Evolutionary conservation across 2,888 invertebrate genomes (phyloP), one percentile per base, ranked within the genome.

Genomic region (Gastracanthus pulcherrimus): DNA sequence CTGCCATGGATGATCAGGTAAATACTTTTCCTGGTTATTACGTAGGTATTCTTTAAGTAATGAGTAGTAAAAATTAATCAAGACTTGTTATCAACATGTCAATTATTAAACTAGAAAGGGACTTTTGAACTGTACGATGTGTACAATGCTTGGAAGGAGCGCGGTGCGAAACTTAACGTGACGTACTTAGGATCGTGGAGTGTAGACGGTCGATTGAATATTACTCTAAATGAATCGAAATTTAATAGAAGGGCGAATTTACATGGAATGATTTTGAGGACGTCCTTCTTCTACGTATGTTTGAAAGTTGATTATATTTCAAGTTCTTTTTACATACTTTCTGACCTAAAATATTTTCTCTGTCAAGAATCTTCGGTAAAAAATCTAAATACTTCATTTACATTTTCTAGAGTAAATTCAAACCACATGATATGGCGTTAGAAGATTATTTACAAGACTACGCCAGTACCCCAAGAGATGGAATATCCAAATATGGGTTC

Each of bases 141-240:
- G 67, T 89, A 87, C 69, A 89, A 89, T 82, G 81, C 70, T 31
- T 82, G 84, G 29, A 86, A 86, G 81, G 82, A 81, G 31, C 80
- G 85, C 7, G 87, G 85, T 13, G 85, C 85, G 6, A 70, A 48
- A 62, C 80, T 88, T 23, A 85, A 81, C 23, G 62, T 87, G 3
- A 87, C 86, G 19, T 67, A 78, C 29, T 31, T 86, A 45, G 88
- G 87, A 2, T 76, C 31, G 9, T 89, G 88, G 88, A 62, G 19
- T 19, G 23, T 26, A 11, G 36, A 16, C 6, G 29, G 16, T 3
- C 11, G 29, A 41, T 64, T 84, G 9, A 64, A 77, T n/a, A 72
- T 76, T 0, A 13, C 6, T 2, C 45, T 83, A 36, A 23, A 16
- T 5, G 66, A 76, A 48, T 31, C 66, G 1, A 82, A 82, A 80